Evolutionary conservation across 1,140 invertebrate genomes (phyloP).

Genomic region (Steinernema khuongi): DNA sequence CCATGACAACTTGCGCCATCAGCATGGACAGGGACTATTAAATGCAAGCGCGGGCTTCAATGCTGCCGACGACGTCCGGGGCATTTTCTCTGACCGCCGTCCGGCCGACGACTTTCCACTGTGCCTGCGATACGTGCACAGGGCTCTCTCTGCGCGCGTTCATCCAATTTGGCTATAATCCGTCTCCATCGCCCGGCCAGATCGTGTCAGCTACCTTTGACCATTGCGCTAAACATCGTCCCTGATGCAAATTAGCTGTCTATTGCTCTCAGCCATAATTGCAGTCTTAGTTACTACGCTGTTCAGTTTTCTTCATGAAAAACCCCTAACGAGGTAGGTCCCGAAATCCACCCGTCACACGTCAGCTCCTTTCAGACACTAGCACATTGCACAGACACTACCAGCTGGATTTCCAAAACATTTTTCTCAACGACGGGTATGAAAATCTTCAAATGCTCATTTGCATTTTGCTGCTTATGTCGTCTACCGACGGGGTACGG

Average conservation of each 20-base stretch:
- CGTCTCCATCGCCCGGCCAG: not conserved
- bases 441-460: conserved; percentile 17
- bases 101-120: not conserved
- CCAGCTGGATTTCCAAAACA: not conserved
- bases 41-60: conserved; percentile 10
- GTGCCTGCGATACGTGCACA: not conserved
- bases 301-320: not conserved
- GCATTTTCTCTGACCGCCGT: conserved; percentile 11
- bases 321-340: not conserved
- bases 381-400: not conserved
- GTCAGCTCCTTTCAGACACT: not conserved
- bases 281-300: not conserved
- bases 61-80: not conserved
- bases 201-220: not conserved
- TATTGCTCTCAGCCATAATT: not conserved
- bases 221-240: not conserved
- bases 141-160: not conserved
- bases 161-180: conserved; percentile 9
- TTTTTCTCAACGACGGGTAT: not conserved
- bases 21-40: conserved; percentile 3
- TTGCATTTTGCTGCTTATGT: conserved; percentile 13
- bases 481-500: not conserved
- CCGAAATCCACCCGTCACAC: too few relatives aligned
- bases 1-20: conserved; percentile 12
- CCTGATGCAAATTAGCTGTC: not conserved